Base-by-base conservation (phyloP, 2,113 vertebrate genomes). In the Microcebus murinus region DNA sequence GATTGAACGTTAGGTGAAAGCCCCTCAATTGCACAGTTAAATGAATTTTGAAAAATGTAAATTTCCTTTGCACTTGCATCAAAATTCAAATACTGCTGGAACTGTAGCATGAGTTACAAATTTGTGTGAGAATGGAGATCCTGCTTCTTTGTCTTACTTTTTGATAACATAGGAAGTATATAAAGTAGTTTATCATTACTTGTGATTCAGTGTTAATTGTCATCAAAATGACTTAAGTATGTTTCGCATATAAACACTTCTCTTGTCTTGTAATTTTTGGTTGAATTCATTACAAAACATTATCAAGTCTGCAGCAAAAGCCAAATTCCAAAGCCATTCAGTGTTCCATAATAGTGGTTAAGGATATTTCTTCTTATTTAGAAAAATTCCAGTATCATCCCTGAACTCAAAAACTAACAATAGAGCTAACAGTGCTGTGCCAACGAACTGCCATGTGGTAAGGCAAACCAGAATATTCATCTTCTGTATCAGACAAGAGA, bases 151-250 rank as follows among this genome's bases (percentile, higher is more conserved):
- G 10, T n/a, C 65, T 96, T 96, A 77, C 20, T 15, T 94, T 61
- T 83, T 29, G 21, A 29, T 36, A 90, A 18, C 29, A n/a, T 0
- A 59, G 36, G 34, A 74, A 71, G 13, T 59, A 6, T 42, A 29
- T 76, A 36, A 84, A 91, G 68, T 31, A 61, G 21, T 52, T 76
- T 50, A 12, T 15, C 8, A 11, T 88, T 80, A 85, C 36, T 67
- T 61, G 48, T 89, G 74, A 94, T 81, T 91, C 82, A n/a, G 2
- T 79, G 27, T 95, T 87, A 76, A 55, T 63, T 95, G 86, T 74
- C 31, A 68, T 85, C 89, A 71, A 27, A 92, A 96, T 96, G 36
- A 68, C 36, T 34, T 52, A 50, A 79, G 14, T 86, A 23, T 67
- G 18, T 79, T 95, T 87, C 29, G 7, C 50, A 52, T 6, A 10